Evolutionary conservation across 1,140 invertebrate species (phyloP), one percentile per base, ranked within the genome.

Genomic region (Papilio xuthus): DNA sequence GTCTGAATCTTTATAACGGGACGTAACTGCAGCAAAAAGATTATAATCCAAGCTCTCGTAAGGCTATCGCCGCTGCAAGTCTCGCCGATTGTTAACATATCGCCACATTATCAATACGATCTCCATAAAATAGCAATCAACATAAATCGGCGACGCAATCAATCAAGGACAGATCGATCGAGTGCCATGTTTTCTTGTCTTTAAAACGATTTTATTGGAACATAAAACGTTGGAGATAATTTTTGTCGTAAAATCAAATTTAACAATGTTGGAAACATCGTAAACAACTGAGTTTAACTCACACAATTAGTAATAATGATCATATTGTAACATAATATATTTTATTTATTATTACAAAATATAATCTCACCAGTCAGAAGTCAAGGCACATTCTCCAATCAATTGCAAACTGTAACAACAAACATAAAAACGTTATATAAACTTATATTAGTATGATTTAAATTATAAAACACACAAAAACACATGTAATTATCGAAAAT

Each of bases 321-420:
- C 2, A 0, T 23, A 10, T 60, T 60, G 20, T 60, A 26, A 23
- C 4, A 63, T 28, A 9, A 15, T 13, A 28, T 7, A 15, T 63
- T 12, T 13, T 60, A 26, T 0, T 50, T 63, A 63, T 63, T 15
- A 28, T 71, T 44, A 53, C 26, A 37, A 56, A 53, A 41, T 53
- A 60, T 75, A 37, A 50, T 78, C 81, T 81, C 77, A 85, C 84
- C 80, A 79, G 76, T 85, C 79, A 85, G 74, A 83, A 44, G 28
- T 63, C 50, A 74, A 26, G 76, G 70, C 44, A 78, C 84, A 85
- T 85, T 77, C 77, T 85, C 69, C 76, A 13, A 69, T 13, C 50
- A 80, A 78, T 56, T 37, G 78, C 70, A 79, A 82, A 80, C 86
- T 87, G 83, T 32, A 87, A 87, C 81, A 85, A 83, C n/a, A 82